Conservation (phyloP, 2,113 vertebrate species). For the Eidolon helvum region DNA sequence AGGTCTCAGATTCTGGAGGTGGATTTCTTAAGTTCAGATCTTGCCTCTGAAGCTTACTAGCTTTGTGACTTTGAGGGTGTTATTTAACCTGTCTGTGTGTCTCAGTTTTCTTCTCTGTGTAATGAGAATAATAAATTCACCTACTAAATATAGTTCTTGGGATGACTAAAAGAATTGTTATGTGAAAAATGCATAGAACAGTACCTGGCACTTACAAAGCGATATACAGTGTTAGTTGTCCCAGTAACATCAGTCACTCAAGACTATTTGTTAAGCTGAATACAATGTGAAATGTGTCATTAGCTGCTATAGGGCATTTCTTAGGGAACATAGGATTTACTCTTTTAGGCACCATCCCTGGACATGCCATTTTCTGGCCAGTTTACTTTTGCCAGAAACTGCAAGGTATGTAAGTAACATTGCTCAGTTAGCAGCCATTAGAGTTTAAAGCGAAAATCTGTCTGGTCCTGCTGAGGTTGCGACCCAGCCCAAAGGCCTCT, state of each 20-base stretch:
- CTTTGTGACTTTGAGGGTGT: background rate
- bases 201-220: background rate
- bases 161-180: background rate
- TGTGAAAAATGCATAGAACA: background rate
- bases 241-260: background rate
- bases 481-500: background rate
- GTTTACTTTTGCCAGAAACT: background rate
- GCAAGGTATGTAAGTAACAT: background rate
- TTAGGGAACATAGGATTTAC: background rate
- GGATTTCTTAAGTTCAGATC: background rate
- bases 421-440: background rate
- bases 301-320: background rate
- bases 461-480: background rate
- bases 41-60: background rate
- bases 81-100: background rate
- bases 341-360: background rate
- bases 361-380: background rate
- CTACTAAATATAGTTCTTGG: background rate
- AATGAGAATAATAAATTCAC: background rate
- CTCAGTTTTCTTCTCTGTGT: background rate
- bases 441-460: background rate
- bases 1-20: background rate
- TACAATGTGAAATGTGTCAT: background rate
- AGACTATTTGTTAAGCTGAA: background rate
- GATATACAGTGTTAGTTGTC: background rate